Percentiles rank a stretch among this genome's conserved stretches.
These are phyloP conservation scores for Magallana nippona DNA, from an alignment of 2,888 invertebrate species.

Conservation along the genomic window DNA sequence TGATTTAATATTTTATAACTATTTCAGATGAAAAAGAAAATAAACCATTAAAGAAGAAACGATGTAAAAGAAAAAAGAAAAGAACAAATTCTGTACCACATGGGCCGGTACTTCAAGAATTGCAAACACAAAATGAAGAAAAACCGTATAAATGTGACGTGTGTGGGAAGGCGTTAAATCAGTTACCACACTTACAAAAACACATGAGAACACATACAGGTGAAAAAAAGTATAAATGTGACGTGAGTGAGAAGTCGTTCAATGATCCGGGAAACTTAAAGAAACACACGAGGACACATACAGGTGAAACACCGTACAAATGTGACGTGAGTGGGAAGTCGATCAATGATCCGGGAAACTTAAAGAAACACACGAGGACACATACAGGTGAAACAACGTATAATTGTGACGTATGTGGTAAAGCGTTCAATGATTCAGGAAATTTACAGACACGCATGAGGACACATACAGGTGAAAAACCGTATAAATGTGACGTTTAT, in stretches of 20 bases:
- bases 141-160: constrained; percentile 46
- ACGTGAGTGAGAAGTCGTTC: constrained; percentile 42
- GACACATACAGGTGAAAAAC: no score
- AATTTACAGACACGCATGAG: neutral
- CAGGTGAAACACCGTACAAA: constrained; percentile 40
- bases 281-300: constrained; percentile 42
- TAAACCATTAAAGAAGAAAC: constrained; percentile 4
- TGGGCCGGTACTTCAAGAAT: neutral
- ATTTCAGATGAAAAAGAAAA: neutral
- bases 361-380: neutral
- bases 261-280: neutral
- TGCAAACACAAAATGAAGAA: constrained; percentile 38
- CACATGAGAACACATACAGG: constrained; percentile 43
- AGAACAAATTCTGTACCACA: constrained; percentile 35
- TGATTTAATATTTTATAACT: no score
- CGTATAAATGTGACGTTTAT: neutral
- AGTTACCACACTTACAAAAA: constrained; percentile 9
- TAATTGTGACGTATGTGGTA: neutral
- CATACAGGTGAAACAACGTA: neutral
- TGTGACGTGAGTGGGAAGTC: constrained; percentile 38
- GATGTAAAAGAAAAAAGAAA: neutral
- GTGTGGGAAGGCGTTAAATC: constrained; percentile 43
- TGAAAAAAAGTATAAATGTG: constrained; percentile 38
- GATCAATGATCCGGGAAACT: neutral
- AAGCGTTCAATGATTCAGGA: neutral